These are phyloP conservation scores for Habroteleia sp. DNA, from an alignment of 2,888 invertebrate species.

Conservation along the genomic window DNA sequence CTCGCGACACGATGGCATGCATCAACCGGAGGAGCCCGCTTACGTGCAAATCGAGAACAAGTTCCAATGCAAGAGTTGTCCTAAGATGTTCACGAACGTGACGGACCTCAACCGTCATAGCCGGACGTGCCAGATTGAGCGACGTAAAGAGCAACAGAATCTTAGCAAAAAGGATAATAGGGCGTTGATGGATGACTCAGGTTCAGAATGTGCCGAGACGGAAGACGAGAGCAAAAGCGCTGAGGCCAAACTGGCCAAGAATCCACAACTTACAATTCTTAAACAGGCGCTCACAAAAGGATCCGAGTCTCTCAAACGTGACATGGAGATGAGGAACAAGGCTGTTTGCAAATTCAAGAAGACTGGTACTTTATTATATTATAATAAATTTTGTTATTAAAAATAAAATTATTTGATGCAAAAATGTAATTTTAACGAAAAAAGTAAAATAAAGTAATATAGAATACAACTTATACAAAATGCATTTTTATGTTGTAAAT, in stretches of 20 bases:
- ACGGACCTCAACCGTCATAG: slow-evolving; percentile 78
- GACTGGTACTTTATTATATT: slow-evolving; percentile 77
- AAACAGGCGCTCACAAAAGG: slow-evolving; percentile 78
- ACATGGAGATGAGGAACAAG: slow-evolving; percentile 73
- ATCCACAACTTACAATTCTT: slow-evolving; percentile 79
- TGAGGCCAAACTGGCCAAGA: slow-evolving; percentile 81
- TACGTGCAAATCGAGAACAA: slow-evolving; percentile 69
- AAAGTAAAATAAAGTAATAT: too few species aligned
- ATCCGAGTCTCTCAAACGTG: slow-evolving; percentile 72
- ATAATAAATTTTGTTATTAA: too few species aligned
- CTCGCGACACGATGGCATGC: slow-evolving; percentile 78
- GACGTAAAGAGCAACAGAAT: slow-evolving; percentile 70
- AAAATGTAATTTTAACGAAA: too few species aligned
- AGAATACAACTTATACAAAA: too few species aligned
- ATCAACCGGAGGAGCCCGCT: slow-evolving; percentile 70
- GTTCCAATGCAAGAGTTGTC: slow-evolving; percentile 77
- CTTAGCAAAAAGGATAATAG: slow-evolving; percentile 76
- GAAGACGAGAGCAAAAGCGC: slow-evolving; percentile 79
- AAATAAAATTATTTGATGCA: too few species aligned
- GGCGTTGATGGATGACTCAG: slow-evolving; percentile 75
- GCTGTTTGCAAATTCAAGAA: slow-evolving; percentile 78
- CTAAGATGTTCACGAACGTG: slow-evolving; percentile 75
- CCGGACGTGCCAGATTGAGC: slow-evolving; percentile 72
- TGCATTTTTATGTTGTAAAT: too few species aligned
- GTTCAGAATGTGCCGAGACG: slow-evolving; percentile 75